Evolutionary conservation across 1,140 invertebrate genomes (phyloP).

Genomic region (Drosophila pachea): DNA sequence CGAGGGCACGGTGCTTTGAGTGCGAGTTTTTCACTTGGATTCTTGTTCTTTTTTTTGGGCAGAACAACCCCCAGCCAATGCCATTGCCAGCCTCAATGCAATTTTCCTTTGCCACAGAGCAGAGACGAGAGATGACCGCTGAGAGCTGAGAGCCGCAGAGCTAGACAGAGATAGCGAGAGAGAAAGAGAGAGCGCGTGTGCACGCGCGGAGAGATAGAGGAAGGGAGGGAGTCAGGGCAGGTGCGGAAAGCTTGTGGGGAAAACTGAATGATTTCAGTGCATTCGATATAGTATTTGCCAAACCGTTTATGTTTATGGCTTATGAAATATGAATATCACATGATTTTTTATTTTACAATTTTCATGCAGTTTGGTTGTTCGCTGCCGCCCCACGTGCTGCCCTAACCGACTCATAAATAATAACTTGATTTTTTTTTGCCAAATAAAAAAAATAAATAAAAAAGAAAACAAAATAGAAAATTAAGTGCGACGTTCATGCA

Average conservation of each 20-base stretch:
- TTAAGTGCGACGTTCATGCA: constrained; percentile 42
- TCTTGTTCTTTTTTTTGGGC: constrained; percentile 21
- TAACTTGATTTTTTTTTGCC: constrained; percentile 2
- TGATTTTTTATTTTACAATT: constrained; percentile 5
- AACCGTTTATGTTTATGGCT: constrained; percentile 36
- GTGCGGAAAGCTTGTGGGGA: constrained; percentile 30
- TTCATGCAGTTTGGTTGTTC: not conserved
- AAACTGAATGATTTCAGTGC: constrained; percentile 1
- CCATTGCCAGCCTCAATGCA: constrained; percentile 76
- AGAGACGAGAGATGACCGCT: constrained; percentile 9
- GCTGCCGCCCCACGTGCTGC: constrained; percentile 29
- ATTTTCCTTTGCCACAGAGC: constrained; percentile 49
- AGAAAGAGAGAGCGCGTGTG: not conserved
- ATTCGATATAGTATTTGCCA: constrained; percentile 7
- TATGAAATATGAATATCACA: constrained; percentile 7
- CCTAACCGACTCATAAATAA: constrained; percentile 1
- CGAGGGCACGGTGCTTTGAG: constrained; percentile 1
- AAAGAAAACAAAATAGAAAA: not conserved
- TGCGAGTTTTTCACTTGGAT: constrained; percentile 40
- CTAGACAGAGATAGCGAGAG: not conserved
- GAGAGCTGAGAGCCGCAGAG: not conserved
- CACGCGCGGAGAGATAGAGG: not conserved
- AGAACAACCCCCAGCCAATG: constrained; percentile 67
- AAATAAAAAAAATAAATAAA: constrained; percentile 2
- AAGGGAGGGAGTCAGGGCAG: constrained; percentile 4